Base-by-base conservation (phyloP, 2,113 vertebrate genomes). In the Cephalopterus ornatus region DNA sequence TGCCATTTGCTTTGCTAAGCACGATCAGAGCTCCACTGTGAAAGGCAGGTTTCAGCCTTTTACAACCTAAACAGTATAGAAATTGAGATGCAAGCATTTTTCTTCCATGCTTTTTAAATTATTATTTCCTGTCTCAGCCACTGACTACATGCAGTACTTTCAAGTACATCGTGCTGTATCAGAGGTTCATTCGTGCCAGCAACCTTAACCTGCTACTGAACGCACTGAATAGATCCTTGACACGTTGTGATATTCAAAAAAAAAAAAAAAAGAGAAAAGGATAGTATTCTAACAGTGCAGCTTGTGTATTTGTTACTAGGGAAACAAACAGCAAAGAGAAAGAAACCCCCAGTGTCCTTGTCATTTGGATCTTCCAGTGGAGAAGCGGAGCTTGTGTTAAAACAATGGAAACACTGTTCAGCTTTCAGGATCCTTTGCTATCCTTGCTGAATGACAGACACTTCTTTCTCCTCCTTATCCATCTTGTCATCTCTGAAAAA, bases 221-320 rank as follows among this genome's bases (percentile, higher is more conserved):
- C 52, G 32, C 88, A 39, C 39, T 61, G 39, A 78, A 75, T 56
- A 42, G 47, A 90, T 86, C 82, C 84, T 66, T 52, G 73, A 92
- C 23, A 14, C 42, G 42, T 20, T 91, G 86, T 86, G 79, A 85
- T 79, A 67, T 85, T 47, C 0, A 61, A 59, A 81, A 52, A 74
- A n/a, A 33, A 53, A 52, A 21, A 16, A 7, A 12, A 6, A 13
- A 12, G 1, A 80, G 4, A 83, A 85, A 93, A 82, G 44, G 84
- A 89, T 77, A 81, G 52, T 89, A 88, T 93, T 89, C 86, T 87
- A 91, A 93, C 95, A 97, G 85, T 90, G 83, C 86, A 87, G 87
- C 92, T 94, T 96, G 93, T 96, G 92, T 96, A 74, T 96, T 93
- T 97, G 95, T 97, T 96, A 97, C 96, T 93, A 96, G 56, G 95